Evolutionary conservation across 2,113 vertebrate genomes (phyloP), one percentile per base, ranked within the genome.

Genomic region (Phasianus colchicus): DNA sequence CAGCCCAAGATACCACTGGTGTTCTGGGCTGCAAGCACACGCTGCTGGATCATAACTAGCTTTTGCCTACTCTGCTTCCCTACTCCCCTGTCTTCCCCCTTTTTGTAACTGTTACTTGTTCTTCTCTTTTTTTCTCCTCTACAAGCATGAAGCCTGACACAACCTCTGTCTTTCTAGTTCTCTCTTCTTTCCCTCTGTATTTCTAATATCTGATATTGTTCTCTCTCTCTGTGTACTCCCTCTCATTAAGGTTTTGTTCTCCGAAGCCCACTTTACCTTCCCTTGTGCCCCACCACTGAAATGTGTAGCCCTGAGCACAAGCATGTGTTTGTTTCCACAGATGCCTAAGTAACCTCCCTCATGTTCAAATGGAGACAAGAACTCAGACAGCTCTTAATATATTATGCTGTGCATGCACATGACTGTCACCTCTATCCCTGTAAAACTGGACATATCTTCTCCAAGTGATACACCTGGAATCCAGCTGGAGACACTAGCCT

Each of bases 181-280:
- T 52, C 19, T 12, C 3, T 71, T 15, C 27, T 55, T 63, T 77
- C 52, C 36, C 30, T 69, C 42, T 57, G 61, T 18, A 36, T 9
- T 30, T 20, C 14, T 3, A 2, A 10, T 27, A 50, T 10, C 30
- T 21, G 19, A 34, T 17, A 69, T 63, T 0, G 0, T 17, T 50
- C 32, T 63, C 1, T 34, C 4, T 30, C 42, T 48, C 10, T 60
- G 22, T 63, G 55, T 48, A 20, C 20, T 70, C 10, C 14, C 11
- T 1, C 27, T 63, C 17, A 24, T 50, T 50, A 27, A 48, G 36
- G 5, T 22, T 75, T 73, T 40, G 4, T 43, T 11, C 34, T 48
- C n/a, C 43, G 48, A 81, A 48, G 18, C 7, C 18, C 29, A 19
- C 47, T 63, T 30, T 1, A 2, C 34, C 24, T 81, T 48, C 45